Evolutionary conservation across 2,888 invertebrate genomes (phyloP).

Genomic region (Hydrotaea cyrtoneurina): DNA sequence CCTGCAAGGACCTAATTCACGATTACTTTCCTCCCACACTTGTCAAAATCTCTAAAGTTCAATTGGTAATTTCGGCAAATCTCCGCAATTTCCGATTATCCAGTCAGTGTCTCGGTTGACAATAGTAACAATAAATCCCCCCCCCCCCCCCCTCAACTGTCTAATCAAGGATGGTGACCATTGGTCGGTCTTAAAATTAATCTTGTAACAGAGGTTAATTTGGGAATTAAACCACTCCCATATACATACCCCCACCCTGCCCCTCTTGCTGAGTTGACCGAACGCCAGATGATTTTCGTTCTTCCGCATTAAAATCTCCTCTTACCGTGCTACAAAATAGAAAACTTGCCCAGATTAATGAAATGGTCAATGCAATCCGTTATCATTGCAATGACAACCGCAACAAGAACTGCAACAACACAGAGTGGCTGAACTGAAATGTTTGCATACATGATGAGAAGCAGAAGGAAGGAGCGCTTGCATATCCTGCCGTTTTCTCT

Average conservation of each 20-base stretch:
- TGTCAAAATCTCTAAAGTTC: too few species aligned
- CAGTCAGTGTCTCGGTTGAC: background rate
- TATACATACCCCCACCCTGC: background rate
- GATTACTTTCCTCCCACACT: too few species aligned
- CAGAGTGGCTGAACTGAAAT: background rate
- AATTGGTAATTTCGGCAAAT: background rate
- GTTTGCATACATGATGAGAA: constrained; percentile 2
- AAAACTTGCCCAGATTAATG: constrained; percentile 24
- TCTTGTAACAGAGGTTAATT: constrained; percentile 19
- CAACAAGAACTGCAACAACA: background rate
- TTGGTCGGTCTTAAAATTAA: background rate
- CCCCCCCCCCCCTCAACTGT: background rate
- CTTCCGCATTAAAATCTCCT: background rate
- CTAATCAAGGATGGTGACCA: background rate
- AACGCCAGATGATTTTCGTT: background rate
- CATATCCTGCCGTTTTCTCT: background rate
- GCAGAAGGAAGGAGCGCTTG: background rate
- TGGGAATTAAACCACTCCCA: constrained; percentile 12
- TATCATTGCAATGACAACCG: background rate
- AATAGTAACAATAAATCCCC: background rate
- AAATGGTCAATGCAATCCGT: constrained; percentile 32
- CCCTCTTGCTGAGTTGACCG: too few species aligned
- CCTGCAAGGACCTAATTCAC: too few species aligned
- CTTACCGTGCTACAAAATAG: background rate
- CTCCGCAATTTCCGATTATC: background rate